Conservation (phyloP, 2,888 invertebrate genomes). For the Oligia fasciuncula region DNA sequence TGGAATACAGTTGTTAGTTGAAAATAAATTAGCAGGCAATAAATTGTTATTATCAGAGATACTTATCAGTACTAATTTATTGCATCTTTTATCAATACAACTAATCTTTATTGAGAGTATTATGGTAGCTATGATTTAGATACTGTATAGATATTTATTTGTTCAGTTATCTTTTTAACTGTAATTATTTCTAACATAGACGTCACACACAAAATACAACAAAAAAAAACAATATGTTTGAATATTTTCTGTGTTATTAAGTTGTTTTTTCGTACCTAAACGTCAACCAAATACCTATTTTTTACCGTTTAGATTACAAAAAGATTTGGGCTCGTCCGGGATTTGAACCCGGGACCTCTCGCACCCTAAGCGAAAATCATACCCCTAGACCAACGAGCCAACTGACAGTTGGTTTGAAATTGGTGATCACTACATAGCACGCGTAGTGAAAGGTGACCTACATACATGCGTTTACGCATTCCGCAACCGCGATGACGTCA, state of each 20-base stretch:
- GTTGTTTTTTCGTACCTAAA: not conserved
- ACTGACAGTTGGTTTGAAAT: rapidly evolving
- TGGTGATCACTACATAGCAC: not conserved
- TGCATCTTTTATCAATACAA: slow-evolving; percentile 35
- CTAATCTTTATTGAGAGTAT: slow-evolving; percentile 48
- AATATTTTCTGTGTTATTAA: no score
- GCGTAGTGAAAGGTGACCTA: slow-evolving; percentile 57
- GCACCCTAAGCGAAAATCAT: slow-evolving; percentile 73
- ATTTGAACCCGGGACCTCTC: slow-evolving; percentile 87
- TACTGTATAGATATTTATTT: slow-evolving; percentile 10
- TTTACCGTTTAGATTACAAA: slow-evolving; percentile 27
- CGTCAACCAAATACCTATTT: not conserved
- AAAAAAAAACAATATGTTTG: no score
- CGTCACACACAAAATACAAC: not conserved
- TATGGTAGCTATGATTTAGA: slow-evolving; percentile 22
- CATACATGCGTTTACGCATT: slow-evolving; percentile 50
- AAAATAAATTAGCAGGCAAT: slow-evolving; percentile 15
- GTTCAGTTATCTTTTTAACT: not conserved
- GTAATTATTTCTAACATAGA: slow-evolving; percentile 1
- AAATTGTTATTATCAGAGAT: slow-evolving; percentile 23
- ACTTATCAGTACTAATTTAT: slow-evolving; percentile 41
- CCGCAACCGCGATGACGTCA: slow-evolving; percentile 36
- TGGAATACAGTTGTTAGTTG: not conserved
- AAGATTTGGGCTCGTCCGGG: slow-evolving; percentile 89
- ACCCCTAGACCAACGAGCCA: slow-evolving; percentile 76